phyloP scores from a whole-genome alignment of 2,888 invertebrate genomes.

The Phyto melanocephala region DNA sequence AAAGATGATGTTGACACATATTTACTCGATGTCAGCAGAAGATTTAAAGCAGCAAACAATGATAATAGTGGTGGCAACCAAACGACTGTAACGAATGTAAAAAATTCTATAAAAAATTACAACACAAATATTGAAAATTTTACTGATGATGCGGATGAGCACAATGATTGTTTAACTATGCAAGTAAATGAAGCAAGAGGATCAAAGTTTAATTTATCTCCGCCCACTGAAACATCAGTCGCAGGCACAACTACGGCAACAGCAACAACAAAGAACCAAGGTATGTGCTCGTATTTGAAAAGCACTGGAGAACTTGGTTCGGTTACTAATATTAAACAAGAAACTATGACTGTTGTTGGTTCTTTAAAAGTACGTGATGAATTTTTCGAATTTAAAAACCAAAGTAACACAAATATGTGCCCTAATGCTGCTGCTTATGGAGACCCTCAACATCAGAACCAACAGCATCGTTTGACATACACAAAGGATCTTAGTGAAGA shows the following conservation, averaged over 20 bases:
- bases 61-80: constrained; percentile 7
- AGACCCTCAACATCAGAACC: constrained; percentile 33
- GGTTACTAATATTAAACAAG: constrained; percentile 30
- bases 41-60: constrained; percentile 10
- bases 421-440: constrained; percentile 18
- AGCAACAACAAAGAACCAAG: constrained; percentile 4
- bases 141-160: constrained; percentile 34
- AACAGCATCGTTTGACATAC: constrained; percentile 37
- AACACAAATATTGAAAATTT: constrained; percentile 52
- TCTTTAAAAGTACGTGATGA: constrained; percentile 68
- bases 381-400: constrained; percentile 67
- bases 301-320: constrained; percentile 52
- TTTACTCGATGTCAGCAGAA: constrained; percentile 71
- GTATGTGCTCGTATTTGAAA: constrained; percentile 24
- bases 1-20: constrained; percentile 69
- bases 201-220: constrained; percentile 43
- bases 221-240: constrained; percentile 30
- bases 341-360: constrained; percentile 37
- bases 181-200: constrained; percentile 48
- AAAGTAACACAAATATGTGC: constrained; percentile 66
- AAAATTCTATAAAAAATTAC: constrained; percentile 37
- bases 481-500: constrained; percentile 16
- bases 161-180: constrained; percentile 33
- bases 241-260: constrained; percentile 19
- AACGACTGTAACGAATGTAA: constrained; percentile 40